Evolutionary conservation across 2,113 vertebrate genomes (phyloP).

Genomic region (Plotosus lineatus): DNA sequence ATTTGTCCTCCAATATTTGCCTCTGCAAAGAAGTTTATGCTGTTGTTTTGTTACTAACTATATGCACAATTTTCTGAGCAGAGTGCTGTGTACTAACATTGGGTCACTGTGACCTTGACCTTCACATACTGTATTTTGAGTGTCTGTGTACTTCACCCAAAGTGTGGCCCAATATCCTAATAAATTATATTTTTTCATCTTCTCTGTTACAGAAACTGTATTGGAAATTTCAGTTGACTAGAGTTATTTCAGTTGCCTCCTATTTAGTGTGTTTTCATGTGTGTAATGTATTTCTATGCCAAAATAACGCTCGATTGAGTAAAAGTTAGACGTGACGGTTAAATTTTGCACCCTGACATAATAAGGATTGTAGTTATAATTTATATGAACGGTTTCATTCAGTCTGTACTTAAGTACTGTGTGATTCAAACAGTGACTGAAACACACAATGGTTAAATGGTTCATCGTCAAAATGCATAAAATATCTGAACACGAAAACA

Average conservation of each 20-base stretch:
- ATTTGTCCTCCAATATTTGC: too few species aligned
- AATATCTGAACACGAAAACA: neutral
- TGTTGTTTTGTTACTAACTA: too few species aligned
- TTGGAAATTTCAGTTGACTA: neutral
- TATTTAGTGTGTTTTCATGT: neutral
- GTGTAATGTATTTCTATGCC: neutral
- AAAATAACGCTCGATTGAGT: neutral
- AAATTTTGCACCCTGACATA: neutral
- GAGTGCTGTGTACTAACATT: too few species aligned
- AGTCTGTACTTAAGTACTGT: neutral
- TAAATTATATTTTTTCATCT: neutral
- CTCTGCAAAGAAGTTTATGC: too few species aligned
- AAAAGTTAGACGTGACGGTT: neutral
- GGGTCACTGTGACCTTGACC: too few species aligned
- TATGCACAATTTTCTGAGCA: too few species aligned
- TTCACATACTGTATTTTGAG: too few species aligned
- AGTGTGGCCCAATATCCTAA: too few species aligned
- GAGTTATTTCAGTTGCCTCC: neutral
- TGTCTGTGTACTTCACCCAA: too few species aligned
- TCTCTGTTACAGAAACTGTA: neutral
- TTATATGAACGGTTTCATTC: neutral
- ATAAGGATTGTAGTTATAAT: neutral
- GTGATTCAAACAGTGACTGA: neutral
- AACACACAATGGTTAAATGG: neutral
- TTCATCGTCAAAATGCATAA: neutral